Base-by-base conservation (phyloP, 2,888 invertebrate genomes). In the Platypus cylindrus region DNA sequence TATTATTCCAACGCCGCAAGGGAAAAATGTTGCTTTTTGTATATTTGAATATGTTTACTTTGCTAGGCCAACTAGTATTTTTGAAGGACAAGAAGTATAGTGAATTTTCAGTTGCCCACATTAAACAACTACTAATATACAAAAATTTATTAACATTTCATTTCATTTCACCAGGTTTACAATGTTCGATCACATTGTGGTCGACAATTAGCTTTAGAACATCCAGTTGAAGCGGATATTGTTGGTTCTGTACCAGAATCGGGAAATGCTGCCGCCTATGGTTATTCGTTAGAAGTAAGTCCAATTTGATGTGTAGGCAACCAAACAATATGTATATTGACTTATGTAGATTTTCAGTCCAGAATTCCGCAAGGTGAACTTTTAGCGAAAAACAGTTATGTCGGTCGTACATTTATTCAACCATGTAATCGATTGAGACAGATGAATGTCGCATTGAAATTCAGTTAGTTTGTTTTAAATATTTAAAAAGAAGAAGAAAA, bases 31-130 rank as follows among this genome's bases (percentile, higher is more conserved):
- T 43, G 93, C 97, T 0, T 93, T 97, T 66, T 98, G 97, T 62
- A 95, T 98, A 55, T 98, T 98, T 63, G 97, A 98, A 62, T 98
- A 98, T 59, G 94, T 98, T 1, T 98, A 98, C 65, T 98, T 98
- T 67, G 93, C 97, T 0, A 65, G 95, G 44, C 84, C 94, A 1
- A 97, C 97, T 60, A 87, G 87, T 55, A 78, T 87, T 53, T 86
- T 97, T 53, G 95, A 97, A 72, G 95, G 90, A 17, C 90, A 91
- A 63, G 89, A 87, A 80, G 93, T 95, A 3, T 16, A 13, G 5
- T 7, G 20, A 20, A 20, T 5, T 11, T 24, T 5, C n/a, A 24
- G 4, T 24, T 11, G 12, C 24, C 9, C 20, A 20, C 5, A 20
- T 20, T 5, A 20, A 9, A 20, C 9, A 20, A 7, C 9, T 20